A percentile compares a stretch with the other conserved stretches of the same genome.
Evolutionary conservation across 2,113 vertebrate species (phyloP).

Genomic region (Leptosomus discolor): DNA sequence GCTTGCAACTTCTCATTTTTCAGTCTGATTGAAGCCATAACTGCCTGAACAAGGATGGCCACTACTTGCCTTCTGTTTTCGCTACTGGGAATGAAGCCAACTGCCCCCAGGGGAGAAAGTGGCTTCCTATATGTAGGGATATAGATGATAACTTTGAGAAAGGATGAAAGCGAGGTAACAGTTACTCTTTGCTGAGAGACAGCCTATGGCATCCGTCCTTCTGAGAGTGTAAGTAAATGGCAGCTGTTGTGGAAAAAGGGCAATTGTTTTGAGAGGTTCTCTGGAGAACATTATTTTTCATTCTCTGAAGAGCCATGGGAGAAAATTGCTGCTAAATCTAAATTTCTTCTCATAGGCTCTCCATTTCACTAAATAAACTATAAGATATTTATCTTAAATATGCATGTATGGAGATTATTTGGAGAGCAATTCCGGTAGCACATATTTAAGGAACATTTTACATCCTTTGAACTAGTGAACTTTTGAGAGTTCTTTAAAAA

Average conservation of each 20-base stretch:
- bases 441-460: not conserved
- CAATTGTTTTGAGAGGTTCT: constrained; percentile 19
- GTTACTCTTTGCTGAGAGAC: constrained; percentile 41
- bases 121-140: constrained; percentile 8
- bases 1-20: not conserved
- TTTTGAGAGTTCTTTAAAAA: not conserved
- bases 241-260: constrained; percentile 44
- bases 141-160: constrained; percentile 31
- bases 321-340: not conserved
- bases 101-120: constrained; percentile 23
- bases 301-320: not conserved
- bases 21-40: not conserved
- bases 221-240: constrained; percentile 12
- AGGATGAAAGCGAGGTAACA: constrained; percentile 10
- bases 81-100: constrained; percentile 40
- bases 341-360: not conserved
- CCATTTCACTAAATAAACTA: not conserved
- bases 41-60: constrained; percentile 20
- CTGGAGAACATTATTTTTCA: not conserved
- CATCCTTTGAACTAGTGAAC: not conserved
- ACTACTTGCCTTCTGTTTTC: constrained; percentile 29
- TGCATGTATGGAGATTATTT: not conserved
- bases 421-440: not conserved
- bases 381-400: not conserved
- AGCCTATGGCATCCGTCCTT: constrained; percentile 18